Conservation (phyloP, 2,888 invertebrate species). For the Teleiodes luculella region DNA sequence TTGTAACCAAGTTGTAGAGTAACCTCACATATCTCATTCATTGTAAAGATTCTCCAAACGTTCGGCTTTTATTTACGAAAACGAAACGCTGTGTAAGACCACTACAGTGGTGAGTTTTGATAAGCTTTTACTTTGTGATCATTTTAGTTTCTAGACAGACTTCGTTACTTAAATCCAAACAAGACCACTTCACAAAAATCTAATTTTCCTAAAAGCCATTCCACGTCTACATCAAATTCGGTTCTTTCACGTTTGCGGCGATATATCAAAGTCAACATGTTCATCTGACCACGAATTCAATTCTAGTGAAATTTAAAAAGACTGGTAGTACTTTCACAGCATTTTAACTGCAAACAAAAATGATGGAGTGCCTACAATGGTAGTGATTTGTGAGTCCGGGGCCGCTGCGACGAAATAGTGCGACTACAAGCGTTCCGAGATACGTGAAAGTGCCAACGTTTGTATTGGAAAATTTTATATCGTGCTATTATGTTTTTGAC, state of each 20-base stretch:
- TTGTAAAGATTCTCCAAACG: too few relatives aligned
- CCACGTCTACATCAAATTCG: not conserved
- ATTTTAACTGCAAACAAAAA: conserved; percentile 37
- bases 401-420: conserved; percentile 21
- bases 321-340: conserved; percentile 19
- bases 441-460: conserved; percentile 45
- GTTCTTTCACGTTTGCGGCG: not conserved
- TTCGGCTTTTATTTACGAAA: too few relatives aligned
- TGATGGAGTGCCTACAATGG: conserved; percentile 35
- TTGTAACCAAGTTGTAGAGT: too few relatives aligned
- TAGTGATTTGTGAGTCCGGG: conserved; percentile 40
- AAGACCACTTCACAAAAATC: not conserved
- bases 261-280: conserved; percentile 5
- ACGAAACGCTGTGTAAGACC: too few relatives aligned
- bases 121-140: too few relatives aligned
- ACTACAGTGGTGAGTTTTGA: too few relatives aligned
- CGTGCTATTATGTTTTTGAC: conserved; percentile 49
- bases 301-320: conserved; percentile 13
- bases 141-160: too few relatives aligned
- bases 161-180: too few relatives aligned
- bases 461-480: conserved; percentile 52
- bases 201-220: not conserved
- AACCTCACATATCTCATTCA: too few relatives aligned
- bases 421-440: conserved; percentile 12
- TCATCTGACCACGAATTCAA: conserved; percentile 8